Conservation (phyloP, 1,140 invertebrate species). For the Eumeta japonica region DNA sequence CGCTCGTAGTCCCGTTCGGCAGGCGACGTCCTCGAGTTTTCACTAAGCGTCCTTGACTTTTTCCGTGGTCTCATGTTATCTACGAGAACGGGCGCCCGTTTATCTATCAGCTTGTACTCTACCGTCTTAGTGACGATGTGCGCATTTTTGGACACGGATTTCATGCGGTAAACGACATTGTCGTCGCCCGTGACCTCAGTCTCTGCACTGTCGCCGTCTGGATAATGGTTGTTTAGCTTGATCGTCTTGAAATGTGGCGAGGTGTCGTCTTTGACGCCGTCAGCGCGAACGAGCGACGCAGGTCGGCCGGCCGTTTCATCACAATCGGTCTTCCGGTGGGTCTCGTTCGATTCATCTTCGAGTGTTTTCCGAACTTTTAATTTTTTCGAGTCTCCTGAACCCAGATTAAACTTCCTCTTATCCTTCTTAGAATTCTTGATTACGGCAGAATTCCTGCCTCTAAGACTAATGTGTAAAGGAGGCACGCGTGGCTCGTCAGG, state of each 20-base stretch:
- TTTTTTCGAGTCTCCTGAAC: conserved; percentile 56
- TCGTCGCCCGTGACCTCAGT: conserved; percentile 36
- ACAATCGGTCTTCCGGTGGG: conserved; percentile 40
- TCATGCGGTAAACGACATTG: conserved; percentile 51
- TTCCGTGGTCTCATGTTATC: conserved; percentile 45
- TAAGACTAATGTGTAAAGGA: conserved; percentile 83
- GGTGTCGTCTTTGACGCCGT: conserved; percentile 43
- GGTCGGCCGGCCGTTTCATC: conserved; percentile 29
- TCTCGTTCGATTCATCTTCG: conserved; percentile 40
- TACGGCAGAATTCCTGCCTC: conserved; percentile 83
- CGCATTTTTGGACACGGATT: conserved; percentile 49
- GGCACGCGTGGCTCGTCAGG: conserved; percentile 64
- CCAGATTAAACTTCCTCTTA: conserved; percentile 60
- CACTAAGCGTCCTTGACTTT: conserved; percentile 36
- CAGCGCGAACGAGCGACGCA: conserved; percentile 34
- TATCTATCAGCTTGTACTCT: conserved; percentile 45
- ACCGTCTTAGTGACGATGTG: conserved; percentile 52
- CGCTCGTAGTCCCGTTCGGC: conserved; percentile 39
- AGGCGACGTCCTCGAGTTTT: conserved; percentile 18
- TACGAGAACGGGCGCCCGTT: conserved; percentile 21
- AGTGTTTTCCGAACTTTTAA: conserved; percentile 48
- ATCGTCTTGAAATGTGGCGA: conserved; percentile 43
- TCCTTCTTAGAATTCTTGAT: conserved; percentile 80
- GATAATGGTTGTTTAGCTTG: conserved; percentile 43
- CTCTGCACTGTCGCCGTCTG: conserved; percentile 28